Evolutionary conservation across 2,888 invertebrate species (phyloP).

Genomic region (Ashinkailepas kermadecensis): DNA sequence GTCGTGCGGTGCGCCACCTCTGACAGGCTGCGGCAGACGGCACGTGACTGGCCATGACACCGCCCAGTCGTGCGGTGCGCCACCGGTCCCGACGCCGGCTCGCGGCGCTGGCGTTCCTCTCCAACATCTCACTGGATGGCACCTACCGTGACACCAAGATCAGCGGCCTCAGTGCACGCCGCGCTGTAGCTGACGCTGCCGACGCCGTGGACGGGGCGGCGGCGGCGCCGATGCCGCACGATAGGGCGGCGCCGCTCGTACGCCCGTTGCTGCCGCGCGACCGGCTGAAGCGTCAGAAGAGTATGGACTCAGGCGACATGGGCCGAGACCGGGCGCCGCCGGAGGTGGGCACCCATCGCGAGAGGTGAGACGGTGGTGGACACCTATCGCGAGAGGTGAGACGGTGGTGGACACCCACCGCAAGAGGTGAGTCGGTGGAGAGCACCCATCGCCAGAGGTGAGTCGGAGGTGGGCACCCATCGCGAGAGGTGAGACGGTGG

Average conservation of each 20-base stretch:
- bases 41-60: neutral
- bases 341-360: neutral
- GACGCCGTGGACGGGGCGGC: neutral
- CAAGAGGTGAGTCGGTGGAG: neutral
- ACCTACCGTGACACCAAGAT: slow-evolving; percentile 32
- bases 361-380: neutral
- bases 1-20: slow-evolving; percentile 27
- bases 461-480: neutral
- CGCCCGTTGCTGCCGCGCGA: neutral
- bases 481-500: neutral
- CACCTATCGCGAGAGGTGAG: neutral
- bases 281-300: neutral
- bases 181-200: neutral
- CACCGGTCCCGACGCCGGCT: slow-evolving; percentile 59
- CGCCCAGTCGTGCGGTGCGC: slow-evolving; percentile 19
- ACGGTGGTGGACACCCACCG: neutral
- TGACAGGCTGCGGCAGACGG: too few species aligned
- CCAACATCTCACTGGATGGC: slow-evolving; percentile 72
- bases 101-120: slow-evolving; percentile 86
- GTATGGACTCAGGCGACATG: neutral
- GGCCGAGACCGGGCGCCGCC: neutral
- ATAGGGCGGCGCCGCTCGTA: neutral
- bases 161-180: neutral
- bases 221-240: neutral
- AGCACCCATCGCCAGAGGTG: neutral